Base-by-base conservation (phyloP, 2,797 vertebrate genomes). In the Trematomus bernacchii region DNA sequence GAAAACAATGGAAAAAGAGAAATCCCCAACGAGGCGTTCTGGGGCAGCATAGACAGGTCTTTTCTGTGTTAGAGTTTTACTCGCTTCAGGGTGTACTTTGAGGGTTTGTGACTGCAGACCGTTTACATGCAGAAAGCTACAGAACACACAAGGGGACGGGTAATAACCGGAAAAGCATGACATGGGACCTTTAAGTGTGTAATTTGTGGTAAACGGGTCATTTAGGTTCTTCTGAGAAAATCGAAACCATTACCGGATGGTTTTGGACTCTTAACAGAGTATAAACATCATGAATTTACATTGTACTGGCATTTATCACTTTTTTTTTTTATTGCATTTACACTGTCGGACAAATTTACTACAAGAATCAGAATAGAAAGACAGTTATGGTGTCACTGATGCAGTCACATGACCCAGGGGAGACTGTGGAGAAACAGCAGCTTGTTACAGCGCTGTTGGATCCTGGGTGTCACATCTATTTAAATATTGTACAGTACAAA, bases 401-500 rank as follows among this genome's bases (percentile, higher is more conserved):
- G 57, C 47, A 67, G 71, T 80, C 71, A 78, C 50, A n/a, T 73
- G 75, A 83, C 71, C 73, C 9, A 12, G 79, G 62, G 59, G 66
- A 67, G 33, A 66, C 15, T 3, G 33, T 3, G 33, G 30, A 46
- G 52, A 54, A 48, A 21, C 55, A 44, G 50, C 37, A 71, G 27
- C 53, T 13, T 15, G 48, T 60, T 19, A 11, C 18, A 63, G 79
- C 14, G 6, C 69, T 53, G 15, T 61, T 66, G 69, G 71, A 78
- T 66, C 57, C 16, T 33, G 48, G 58, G 16, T 43, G 40, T 67
- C 59, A 64, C 19, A 21, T 70, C 42, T 33, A 40, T 76, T 43
- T 66, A 59, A 65, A 73, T 48, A 62, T 74, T 62, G 12, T 37
- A 66, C 58, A 66, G 60, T 58, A 72, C 53, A 70, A 73, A 79